Base-by-base conservation (phyloP, 2,888 invertebrate genomes). In the Pristionchus maxplancki region DNA sequence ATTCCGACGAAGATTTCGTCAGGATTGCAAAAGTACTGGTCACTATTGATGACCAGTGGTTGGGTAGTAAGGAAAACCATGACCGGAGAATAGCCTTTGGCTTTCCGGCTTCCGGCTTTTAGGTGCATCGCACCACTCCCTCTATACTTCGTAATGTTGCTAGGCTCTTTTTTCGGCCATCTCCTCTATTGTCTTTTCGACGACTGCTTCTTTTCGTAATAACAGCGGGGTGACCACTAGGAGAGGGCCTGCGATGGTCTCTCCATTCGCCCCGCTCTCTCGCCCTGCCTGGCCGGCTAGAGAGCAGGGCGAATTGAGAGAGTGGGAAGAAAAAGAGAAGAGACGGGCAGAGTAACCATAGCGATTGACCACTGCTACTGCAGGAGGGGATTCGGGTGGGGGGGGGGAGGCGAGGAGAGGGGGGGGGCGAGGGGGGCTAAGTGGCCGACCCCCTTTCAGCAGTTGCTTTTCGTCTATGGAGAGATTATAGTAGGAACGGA, bases 141-240 rank as follows among this genome's bases (percentile, higher is more conserved):
- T 2, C 78, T 78, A 78, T 78, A 28, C 78, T 78, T 78, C 78
- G 78, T 78, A 78, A 78, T 78, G 78, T 78, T 78, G 78, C 78
- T 44, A 37, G 34, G 37, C 24, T 37, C 58, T 24, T 58, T 58
- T 67, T 67, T 31, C 67, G 34, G 34, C 34, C 31, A 28, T 53
- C 31, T 8, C 28, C 31, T n/a, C 78, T 28, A 78, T 78, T 78
- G 78, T 78, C 78, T 78, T 78, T 78, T 48, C 40, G 74, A 67
- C 67, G 6, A 48, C 44, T 50, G 50, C n/a, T 78, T 78, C 44
- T 28, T 78, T 78, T 78, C 78, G 78, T 78, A 78, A 24, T 78
- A 78, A n/a, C 37, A 28, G n/a, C 1, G 78, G 44, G 78, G 34
- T 40, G 71, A 74, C 67, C 67, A 50, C 17, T 50, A 40, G 13